Evolutionary conservation across 2,797 vertebrate species (phyloP).

Genomic region (Sebastes steindachneri): DNA sequence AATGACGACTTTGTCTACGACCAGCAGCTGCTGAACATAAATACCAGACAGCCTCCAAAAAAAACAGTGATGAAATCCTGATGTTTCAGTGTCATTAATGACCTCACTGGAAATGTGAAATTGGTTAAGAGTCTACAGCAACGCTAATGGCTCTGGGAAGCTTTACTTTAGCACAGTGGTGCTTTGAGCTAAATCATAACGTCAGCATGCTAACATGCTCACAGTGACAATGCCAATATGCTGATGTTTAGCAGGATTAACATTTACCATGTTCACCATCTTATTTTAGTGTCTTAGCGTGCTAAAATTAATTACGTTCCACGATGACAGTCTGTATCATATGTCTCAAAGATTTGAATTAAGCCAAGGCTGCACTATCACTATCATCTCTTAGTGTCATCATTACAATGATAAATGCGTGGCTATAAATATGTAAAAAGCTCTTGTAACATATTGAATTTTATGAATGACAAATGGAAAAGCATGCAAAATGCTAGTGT

Average conservation of each 20-base stretch:
- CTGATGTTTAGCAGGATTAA: not conserved
- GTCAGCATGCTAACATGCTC: too few relatives aligned
- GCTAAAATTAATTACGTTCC: not conserved
- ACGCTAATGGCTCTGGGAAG: too few relatives aligned
- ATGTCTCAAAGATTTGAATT: not conserved
- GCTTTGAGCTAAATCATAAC: too few relatives aligned
- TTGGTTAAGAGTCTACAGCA: too few relatives aligned
- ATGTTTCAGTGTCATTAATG: not conserved
- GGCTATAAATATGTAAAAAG: not conserved
- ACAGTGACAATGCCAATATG: too few relatives aligned
- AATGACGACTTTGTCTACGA: not conserved
- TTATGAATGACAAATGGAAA: not conserved
- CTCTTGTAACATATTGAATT: not conserved
- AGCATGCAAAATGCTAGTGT: not conserved
- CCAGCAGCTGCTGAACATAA: not conserved
- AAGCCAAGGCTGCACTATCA: not conserved
- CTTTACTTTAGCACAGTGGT: too few relatives aligned
- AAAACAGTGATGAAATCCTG: not conserved
- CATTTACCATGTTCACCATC: not conserved
- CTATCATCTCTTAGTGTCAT: not conserved
- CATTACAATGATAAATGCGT: not conserved
- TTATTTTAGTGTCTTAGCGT: not conserved
- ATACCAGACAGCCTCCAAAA: not conserved
- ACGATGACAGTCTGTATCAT: too few relatives aligned
- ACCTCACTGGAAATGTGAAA: not conserved